Base-by-base conservation (phyloP, 2,797 vertebrate species). In the Pipistrellus pygmaeus region DNA sequence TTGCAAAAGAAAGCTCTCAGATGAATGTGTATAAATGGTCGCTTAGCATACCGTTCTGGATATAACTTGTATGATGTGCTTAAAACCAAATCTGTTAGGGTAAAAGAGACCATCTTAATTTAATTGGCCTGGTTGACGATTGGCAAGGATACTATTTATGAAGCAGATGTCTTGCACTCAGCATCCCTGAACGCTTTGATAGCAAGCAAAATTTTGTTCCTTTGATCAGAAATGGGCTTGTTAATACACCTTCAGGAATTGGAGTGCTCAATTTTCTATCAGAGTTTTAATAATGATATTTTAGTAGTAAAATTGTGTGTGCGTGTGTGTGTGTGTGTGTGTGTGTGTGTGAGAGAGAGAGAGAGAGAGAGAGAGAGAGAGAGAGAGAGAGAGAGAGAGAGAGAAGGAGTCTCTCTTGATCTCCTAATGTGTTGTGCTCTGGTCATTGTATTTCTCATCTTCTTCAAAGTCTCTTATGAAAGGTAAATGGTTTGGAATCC, bases 101-200 rank as follows among this genome's bases (percentile, higher is more conserved):
- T 18, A 57, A 23, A 89, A 72, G 38, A 87, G 76, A 71, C 3
- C 2, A 3, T 89, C 48, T 72, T 90, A 57, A 92, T 95, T 92
- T 92, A 93, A 96, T 96, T 88, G 87, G 71, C 46, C 44, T 84
- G 44, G 3, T 14, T 86, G 76, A 80, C 88, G 30, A 4, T 14
- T 86, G 76, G 85, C 88, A 94, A 95, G 57, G 66, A 81, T 91
- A 81, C 44, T 76, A 25, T 60, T 90, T 85, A 94, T 75, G 77
- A 91, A 95, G 53, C 90, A 91, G 82, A 90, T 95, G 55, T 51
- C 93, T 87, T 71, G 85, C 32, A 35, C 62, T 64, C 30, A 41
- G 46, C 12, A 83, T 92, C 44, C 35, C 55, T 3, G 32, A 85
- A 51, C 13, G 9, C 71, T 72, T 87, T 81, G 75, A 81, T 32